phyloP scores from a whole-genome alignment of 2,888 invertebrate genomes.

The Sinohyriopsis cumingii region DNA sequence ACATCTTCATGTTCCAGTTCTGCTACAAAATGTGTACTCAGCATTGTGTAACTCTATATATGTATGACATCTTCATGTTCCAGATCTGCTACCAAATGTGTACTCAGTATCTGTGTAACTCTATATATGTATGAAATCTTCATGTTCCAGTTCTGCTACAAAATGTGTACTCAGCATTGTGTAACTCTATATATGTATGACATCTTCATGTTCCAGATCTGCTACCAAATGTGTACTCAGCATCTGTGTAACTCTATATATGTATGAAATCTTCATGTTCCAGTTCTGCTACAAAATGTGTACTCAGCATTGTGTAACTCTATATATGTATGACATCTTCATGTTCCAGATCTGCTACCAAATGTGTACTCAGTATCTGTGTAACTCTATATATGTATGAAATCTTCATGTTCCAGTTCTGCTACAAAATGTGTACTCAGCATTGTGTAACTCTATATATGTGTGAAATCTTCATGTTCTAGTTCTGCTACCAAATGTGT shows the following conservation, averaged over 20 bases:
- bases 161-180: constrained; percentile 64
- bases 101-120: constrained; percentile 65
- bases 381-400: constrained; percentile 11
- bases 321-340: neutral
- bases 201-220: constrained; percentile 43
- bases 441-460: constrained; percentile 32
- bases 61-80: constrained; percentile 10
- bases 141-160: constrained; percentile 53
- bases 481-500: constrained; percentile 63
- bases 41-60: constrained; percentile 36
- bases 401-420: constrained; percentile 43
- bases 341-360: constrained; percentile 55
- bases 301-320: constrained; percentile 59
- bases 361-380: constrained; percentile 65
- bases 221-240: constrained; percentile 61
- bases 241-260: constrained; percentile 54
- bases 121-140: neutral
- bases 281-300: constrained; percentile 61
- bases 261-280: constrained; percentile 10
- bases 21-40: constrained; percentile 60
- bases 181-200: neutral
- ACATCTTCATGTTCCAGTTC: constrained; percentile 43
- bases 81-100: constrained; percentile 61
- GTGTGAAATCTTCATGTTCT: constrained; percentile 16
- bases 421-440: constrained; percentile 61